These are phyloP conservation scores for Chloroceryle amazona DNA, from an alignment of 2,797 vertebrate genomes.

Conservation along the genomic window DNA sequence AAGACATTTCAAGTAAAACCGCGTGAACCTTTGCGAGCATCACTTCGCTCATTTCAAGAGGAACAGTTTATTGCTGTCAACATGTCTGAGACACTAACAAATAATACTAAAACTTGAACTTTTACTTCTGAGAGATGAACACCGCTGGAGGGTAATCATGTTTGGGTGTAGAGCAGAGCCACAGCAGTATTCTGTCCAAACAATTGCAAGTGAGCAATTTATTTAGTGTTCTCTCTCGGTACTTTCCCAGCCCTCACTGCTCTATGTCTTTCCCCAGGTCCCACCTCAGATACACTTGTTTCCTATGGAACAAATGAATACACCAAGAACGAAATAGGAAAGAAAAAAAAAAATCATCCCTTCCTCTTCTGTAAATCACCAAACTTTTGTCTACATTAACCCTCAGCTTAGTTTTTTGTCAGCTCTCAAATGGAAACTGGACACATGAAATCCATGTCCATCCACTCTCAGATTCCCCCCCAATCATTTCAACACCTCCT, in stretches of 20 bases:
- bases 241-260: not conserved
- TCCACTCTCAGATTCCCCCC: not conserved
- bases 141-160: not conserved
- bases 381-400: not conserved
- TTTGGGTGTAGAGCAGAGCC: not conserved
- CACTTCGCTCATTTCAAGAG: not conserved
- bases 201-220: not conserved
- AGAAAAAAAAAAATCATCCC: not conserved
- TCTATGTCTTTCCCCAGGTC: rapidly evolving
- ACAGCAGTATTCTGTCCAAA: not conserved
- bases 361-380: not conserved
- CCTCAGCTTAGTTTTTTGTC: not conserved
- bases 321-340: not conserved
- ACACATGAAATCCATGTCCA: not conserved
- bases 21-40: not conserved
- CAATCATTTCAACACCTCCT: not conserved
- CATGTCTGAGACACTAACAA: not conserved
- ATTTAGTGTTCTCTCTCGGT: not conserved
- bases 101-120: not conserved
- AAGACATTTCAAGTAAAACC: not conserved
- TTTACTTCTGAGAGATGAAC: not conserved
- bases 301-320: not conserved
- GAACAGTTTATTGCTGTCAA: not conserved
- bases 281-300: rapidly evolving
- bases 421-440: not conserved